Base-by-base conservation (phyloP, 2,797 vertebrate species). In the Molossus molossus region DNA sequence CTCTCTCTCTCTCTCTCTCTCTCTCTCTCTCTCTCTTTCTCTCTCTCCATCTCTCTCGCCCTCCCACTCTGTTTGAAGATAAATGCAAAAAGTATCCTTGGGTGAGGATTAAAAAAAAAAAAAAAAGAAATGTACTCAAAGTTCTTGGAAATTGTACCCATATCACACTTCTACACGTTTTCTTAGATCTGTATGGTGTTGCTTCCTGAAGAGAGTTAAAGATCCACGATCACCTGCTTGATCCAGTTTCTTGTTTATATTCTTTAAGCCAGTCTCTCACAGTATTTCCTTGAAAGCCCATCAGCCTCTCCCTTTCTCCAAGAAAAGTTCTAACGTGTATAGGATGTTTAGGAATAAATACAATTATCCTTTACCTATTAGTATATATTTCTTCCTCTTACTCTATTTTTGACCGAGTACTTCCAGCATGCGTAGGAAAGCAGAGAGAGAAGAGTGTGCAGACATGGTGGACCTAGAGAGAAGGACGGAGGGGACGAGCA, bases 291-390 rank as follows among this genome's bases (percentile, higher is more conserved):
- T 83, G 55, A 58, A 8, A 90, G 82, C 9, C 13, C 2, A 73
- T 60, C n/a, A 5, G 0, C 14, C 1, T 81, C 0, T 13, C 17
- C 7, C 4, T 45, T 40, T 73, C 20, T 55, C 13, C 9, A 10
- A 60, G 4, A 37, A 58, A 45, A 84, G 60, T 62, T n/a, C 25
- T 53, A 67, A 73, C 4, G 11, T 33, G 13, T 9, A 9, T 7
- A 37, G 21, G 21, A 37, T 5, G 57, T 15, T n/a, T 40, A 82
- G 0, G 25, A 88, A 76, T 8, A 14, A 76, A 27, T 8, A 64
- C 18, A 55, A 29, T 87, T 37, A 4, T 6, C 77, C 21, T 82
- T 65, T 77, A 48, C n/a, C 15, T 77, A 27, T 27, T 29, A 73
- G 57, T 25, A 27, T 79, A 7, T 50, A 80, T 5, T 21, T 67